These are phyloP conservation scores for Harmothoe impar DNA, from an alignment of 2,888 invertebrate genomes.

Conservation along the genomic window DNA sequence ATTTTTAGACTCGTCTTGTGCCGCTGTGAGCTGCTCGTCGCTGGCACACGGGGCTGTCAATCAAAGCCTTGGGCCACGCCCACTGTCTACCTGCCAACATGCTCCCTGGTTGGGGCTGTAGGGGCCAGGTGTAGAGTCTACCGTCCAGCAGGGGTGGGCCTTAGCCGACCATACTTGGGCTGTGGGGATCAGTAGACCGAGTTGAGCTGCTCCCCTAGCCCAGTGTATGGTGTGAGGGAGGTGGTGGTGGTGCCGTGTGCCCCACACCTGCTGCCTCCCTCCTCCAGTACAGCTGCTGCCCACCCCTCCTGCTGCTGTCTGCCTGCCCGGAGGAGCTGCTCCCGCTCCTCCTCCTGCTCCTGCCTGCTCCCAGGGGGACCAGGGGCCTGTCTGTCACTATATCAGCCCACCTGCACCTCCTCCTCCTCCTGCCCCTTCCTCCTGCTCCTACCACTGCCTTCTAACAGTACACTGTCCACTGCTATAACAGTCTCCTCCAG, in stretches of 20 bases:
- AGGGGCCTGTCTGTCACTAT: background rate
- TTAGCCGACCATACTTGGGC: background rate
- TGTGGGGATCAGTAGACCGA: background rate
- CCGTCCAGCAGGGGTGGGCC: background rate
- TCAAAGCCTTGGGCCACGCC: constrained; percentile 10
- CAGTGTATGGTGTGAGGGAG: too few species aligned
- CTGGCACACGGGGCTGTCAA: constrained; percentile 42
- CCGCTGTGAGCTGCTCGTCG: constrained; percentile 9
- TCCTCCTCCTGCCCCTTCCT: background rate
- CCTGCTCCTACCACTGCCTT: background rate
- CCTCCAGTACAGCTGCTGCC: background rate
- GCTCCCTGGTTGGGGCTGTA: background rate
- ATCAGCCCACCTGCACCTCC: background rate
- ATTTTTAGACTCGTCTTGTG: background rate
- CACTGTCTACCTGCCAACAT: constrained; percentile 15
- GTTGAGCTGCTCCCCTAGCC: background rate
- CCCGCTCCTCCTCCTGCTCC: background rate
- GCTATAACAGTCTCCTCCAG: too few species aligned
- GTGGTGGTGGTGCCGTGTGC: too few species aligned
- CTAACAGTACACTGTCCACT: too few species aligned
- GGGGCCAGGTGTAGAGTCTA: background rate
- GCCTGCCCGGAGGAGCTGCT: background rate
- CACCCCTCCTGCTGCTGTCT: background rate
- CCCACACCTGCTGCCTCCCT: too few species aligned
- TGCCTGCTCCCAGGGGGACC: background rate